Evolutionary conservation across 2,888 invertebrate species (phyloP).

Genomic region (Drosophila fungiperda): DNA sequence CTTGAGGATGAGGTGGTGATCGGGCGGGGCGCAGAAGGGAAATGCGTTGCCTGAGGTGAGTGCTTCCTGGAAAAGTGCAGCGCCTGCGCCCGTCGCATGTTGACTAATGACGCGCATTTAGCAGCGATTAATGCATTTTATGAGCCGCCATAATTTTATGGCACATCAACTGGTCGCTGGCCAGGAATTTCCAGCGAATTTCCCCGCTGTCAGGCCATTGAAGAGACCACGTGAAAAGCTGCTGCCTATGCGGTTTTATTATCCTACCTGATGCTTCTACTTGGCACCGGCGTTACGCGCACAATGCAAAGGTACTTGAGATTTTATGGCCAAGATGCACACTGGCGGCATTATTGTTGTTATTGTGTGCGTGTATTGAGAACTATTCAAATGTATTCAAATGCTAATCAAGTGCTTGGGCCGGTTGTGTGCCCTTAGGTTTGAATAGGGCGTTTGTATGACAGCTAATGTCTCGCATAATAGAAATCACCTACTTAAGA

Average conservation of each 20-base stretch:
- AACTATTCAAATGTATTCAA: constrained; percentile 47
- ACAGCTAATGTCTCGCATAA: constrained; percentile 80
- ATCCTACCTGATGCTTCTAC: constrained; percentile 41
- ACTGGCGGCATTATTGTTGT: neutral
- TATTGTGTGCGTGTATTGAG: constrained; percentile 4
- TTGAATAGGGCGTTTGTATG: constrained; percentile 80
- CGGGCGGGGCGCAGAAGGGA: constrained; percentile 3
- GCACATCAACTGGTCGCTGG: constrained; percentile 67
- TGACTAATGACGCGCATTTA: constrained; percentile 81
- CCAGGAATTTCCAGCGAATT: constrained; percentile 72
- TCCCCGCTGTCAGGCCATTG: constrained; percentile 67
- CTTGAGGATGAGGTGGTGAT: neutral
- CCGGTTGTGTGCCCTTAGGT: constrained; percentile 61
- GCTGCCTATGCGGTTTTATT: constrained; percentile 71
- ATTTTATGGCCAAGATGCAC: constrained; percentile 62
- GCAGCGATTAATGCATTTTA: constrained; percentile 80
- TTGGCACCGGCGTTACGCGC: constrained; percentile 71
- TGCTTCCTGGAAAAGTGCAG: constrained; percentile 71
- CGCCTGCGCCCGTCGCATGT: constrained; percentile 62
- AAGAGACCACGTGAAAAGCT: constrained; percentile 41
- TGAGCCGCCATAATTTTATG: constrained; percentile 79
- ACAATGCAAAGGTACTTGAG: constrained; percentile 72
- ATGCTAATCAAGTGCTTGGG: constrained; percentile 74
- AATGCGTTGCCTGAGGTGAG: constrained; percentile 54
- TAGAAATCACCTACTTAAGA: constrained; percentile 79